These are phyloP conservation scores for Pantelozetes paolii DNA, from an alignment of 2,888 invertebrate genomes.

Conservation along the genomic window DNA sequence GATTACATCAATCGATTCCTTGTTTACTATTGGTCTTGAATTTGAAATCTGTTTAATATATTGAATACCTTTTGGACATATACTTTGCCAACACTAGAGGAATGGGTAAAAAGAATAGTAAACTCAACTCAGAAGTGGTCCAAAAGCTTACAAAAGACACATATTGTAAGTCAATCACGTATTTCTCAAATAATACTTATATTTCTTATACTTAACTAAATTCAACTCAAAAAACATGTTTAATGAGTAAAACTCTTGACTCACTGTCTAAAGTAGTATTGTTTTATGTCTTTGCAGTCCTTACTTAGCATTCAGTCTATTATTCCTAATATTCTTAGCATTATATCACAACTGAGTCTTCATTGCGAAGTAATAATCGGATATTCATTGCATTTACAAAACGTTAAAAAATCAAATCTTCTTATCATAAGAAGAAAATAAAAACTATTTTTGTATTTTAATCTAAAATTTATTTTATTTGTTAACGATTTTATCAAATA, in stretches of 20 bases:
- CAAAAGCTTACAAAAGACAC: slow-evolving; percentile 84
- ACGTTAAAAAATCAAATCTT: too few relatives aligned
- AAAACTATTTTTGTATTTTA: too few relatives aligned
- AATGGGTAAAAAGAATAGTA: slow-evolving; percentile 95
- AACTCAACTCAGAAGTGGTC: slow-evolving; percentile 91
- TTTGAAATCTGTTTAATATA: neutral
- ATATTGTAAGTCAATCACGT: slow-evolving; percentile 64
- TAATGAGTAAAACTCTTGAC: slow-evolving; percentile 8
- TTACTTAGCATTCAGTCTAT: neutral
- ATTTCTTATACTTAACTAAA: slow-evolving; percentile 21
- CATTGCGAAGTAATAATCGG: too few relatives aligned
- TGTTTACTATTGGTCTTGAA: neutral
- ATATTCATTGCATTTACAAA: neutral
- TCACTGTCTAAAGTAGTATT: neutral
- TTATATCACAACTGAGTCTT: neutral
- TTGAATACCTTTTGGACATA: neutral
- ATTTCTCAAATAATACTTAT: slow-evolving; percentile 8
- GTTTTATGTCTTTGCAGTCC: neutral
- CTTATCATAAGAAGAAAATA: too few relatives aligned
- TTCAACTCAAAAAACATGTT: slow-evolving; percentile 20
- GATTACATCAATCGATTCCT: neutral
- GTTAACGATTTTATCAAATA: neutral
- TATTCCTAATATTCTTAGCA: neutral
- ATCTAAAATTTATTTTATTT: neutral
- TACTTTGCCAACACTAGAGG: neutral